Base-by-base conservation (phyloP, 2,797 vertebrate genomes). In the Smutsia gigantea region DNA sequence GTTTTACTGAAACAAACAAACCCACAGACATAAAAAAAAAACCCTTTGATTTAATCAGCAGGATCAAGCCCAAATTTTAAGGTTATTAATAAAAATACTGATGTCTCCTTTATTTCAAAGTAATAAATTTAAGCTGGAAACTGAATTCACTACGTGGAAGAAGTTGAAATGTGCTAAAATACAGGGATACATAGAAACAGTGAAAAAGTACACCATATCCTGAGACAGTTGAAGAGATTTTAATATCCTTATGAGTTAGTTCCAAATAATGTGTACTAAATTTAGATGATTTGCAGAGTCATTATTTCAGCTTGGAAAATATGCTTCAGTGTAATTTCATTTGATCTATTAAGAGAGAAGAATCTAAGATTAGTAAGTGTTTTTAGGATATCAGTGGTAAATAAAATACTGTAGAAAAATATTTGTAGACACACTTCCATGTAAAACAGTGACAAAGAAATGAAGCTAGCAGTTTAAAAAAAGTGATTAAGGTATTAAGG, bases 271-370 rank as follows among this genome's bases (percentile, higher is more conserved):
- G 10, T 64, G 2, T 55, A 72, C 15, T 77, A 77, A 59, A 61
- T 68, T 89, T 93, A 66, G 42, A 15, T 68, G 64, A 92, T 86
- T 74, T 4, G 25, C 89, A 31, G 53, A 53, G 59, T 78, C 21
- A 89, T 75, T 94, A 31, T 91, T 86, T 64, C 46, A 79, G 21
- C 13, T 69, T 83, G 89, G 29, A 92, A 97, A 90, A 49, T 87
- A 34, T 75, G 5, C 7, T 55, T 85, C 37, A 85, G 51, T 74
- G 2, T 92, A 57, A 85, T 69, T 88, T 75, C 51, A 89, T 69
- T 85, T 87, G 25, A 77, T 75, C 19, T 84, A 27, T 59, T 79
- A 46, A 63, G 37, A 68, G 37, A 68, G 49, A 53, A 75, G 83
- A 72, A 85, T 74, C 21, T 34, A 94, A 61, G 21, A 87, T 9